Evolutionary conservation across 2,888 invertebrate species (phyloP).

Genomic region (Drosophila kokeensis): DNA sequence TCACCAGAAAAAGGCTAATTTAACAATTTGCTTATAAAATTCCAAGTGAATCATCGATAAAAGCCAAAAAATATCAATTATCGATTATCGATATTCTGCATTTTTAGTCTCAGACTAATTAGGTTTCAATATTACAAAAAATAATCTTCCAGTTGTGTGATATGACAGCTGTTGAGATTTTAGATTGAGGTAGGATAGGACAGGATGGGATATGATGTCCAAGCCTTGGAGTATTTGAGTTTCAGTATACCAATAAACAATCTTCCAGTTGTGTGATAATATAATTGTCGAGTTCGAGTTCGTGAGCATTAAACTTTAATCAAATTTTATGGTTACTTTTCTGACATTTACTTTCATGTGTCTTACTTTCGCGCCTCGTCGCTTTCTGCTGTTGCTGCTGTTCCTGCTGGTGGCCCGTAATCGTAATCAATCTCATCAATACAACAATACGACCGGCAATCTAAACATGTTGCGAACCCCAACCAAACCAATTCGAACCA

Average conservation of each 20-base stretch:
- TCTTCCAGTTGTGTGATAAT: not conserved
- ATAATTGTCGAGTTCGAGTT: constrained; percentile 1
- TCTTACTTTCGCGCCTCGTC: constrained; percentile 33
- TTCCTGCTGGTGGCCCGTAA: constrained; percentile 33
- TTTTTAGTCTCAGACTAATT: not conserved
- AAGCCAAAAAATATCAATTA: too few relatives aligned
- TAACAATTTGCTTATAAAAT: not conserved
- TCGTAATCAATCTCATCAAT: constrained; percentile 79
- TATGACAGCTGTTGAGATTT: not conserved
- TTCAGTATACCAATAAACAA: not conserved
- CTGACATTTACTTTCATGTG: constrained; percentile 69
- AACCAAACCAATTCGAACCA: constrained; percentile 29
- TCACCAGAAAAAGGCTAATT: not conserved
- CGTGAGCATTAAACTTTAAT: constrained; percentile 69
- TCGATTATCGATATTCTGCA: too few relatives aligned
- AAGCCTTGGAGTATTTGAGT: not conserved
- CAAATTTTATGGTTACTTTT: constrained; percentile 69
- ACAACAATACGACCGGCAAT: constrained; percentile 63
- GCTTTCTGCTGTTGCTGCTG: constrained; percentile 22
- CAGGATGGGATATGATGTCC: not conserved
- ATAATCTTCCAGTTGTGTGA: not conserved
- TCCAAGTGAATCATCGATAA: too few relatives aligned
- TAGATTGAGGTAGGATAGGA: not conserved
- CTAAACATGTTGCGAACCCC: constrained; percentile 26
- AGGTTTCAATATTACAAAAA: not conserved